phyloP scores from a whole-genome alignment of 2,797 vertebrate species.

The Bradypus variegatus region DNA sequence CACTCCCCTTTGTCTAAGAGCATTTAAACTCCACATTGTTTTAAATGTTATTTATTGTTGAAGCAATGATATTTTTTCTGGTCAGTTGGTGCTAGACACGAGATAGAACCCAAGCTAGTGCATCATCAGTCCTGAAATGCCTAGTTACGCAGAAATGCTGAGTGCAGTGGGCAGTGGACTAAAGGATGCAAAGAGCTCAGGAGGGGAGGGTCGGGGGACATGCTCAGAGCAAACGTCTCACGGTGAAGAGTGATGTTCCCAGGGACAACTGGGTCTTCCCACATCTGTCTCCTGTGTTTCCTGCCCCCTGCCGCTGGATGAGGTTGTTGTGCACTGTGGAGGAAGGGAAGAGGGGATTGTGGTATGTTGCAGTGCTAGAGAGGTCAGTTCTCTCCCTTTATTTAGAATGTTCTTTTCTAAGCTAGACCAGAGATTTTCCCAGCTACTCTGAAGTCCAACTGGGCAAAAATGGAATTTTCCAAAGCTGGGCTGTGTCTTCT shows the following conservation, averaged over 20 bases:
- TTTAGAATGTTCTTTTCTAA: background rate
- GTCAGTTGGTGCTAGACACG: background rate
- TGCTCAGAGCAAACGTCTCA: accelerated
- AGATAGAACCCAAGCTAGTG: accelerated
- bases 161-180: accelerated
- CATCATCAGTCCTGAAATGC: background rate
- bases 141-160: accelerated
- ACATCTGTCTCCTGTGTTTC: background rate
- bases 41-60: background rate
- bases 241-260: background rate
- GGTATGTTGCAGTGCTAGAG: background rate
- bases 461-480: background rate
- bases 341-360: accelerated
- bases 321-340: accelerated
- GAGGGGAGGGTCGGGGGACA: background rate
- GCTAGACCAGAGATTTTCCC: background rate
- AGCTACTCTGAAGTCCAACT: background rate
- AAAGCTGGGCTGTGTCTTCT: background rate
- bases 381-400: background rate
- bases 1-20: background rate
- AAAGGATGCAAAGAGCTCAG: background rate
- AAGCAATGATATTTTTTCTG: background rate
- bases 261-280: background rate
- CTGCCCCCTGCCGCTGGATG: accelerated
- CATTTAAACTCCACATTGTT: background rate